phyloP scores from a whole-genome alignment of 2,113 vertebrate genomes.

The Sylvietta virens region DNA sequence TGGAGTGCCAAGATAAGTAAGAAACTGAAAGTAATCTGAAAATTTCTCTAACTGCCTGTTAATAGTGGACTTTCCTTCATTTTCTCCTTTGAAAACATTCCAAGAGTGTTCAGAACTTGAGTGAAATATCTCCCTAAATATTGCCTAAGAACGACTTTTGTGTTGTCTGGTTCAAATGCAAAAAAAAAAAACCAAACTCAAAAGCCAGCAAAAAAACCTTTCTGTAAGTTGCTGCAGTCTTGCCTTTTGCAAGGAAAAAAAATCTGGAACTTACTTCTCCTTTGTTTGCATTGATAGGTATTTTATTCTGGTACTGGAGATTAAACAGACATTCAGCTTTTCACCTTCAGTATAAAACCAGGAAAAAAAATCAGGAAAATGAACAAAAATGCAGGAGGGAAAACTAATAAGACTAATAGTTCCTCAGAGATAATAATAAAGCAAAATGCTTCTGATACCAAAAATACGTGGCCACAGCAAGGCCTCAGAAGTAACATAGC shows the following conservation, averaged over 20 bases:
- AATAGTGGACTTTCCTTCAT: conserved; percentile 59
- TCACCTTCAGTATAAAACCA: background rate
- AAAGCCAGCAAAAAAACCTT: background rate
- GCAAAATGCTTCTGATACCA: background rate
- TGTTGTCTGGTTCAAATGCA: background rate
- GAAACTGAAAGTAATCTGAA: conserved; percentile 70
- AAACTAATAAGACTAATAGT: background rate
- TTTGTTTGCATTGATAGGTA: background rate
- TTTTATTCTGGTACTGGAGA: background rate
- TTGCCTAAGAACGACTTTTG: conserved; percentile 14
- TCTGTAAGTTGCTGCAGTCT: background rate
- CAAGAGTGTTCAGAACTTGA: conserved; percentile 33
- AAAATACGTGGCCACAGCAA: background rate
- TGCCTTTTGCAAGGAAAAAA: conserved; percentile 4
- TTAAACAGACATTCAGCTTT: background rate
- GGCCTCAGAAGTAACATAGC: background rate
- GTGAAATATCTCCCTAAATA: conserved; percentile 55
- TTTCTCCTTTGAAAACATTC: conserved; percentile 52
- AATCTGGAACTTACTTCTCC: background rate
- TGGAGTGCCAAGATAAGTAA: conserved; percentile 67
- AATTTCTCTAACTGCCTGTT: conserved; percentile 60
- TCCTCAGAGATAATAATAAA: background rate
- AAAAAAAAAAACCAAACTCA: background rate
- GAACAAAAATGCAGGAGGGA: background rate
- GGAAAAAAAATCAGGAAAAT: background rate